These are phyloP conservation scores for Marasmarcha lunaedactyla DNA, from an alignment of 2,888 invertebrate genomes.

Conservation along the genomic window DNA sequence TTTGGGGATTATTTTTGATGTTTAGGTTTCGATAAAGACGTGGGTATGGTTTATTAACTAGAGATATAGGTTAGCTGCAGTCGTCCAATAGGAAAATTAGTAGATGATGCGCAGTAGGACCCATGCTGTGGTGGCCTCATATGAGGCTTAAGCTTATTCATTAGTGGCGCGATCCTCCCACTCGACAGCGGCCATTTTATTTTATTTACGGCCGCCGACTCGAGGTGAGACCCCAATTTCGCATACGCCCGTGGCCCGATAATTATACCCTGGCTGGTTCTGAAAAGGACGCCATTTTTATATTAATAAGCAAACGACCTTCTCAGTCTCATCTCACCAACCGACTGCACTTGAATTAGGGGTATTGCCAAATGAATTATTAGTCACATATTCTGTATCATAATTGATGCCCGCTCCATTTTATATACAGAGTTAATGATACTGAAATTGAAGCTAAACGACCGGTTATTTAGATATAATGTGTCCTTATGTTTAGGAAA, in stretches of 20 bases:
- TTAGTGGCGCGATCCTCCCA: slow-evolving; percentile 61
- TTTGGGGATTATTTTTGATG: no score
- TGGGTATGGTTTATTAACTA: no score
- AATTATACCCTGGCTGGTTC: slow-evolving; percentile 59
- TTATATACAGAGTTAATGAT: no score
- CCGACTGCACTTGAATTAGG: not conserved
- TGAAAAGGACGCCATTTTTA: slow-evolving; percentile 59
- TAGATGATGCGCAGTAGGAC: slow-evolving; percentile 5
- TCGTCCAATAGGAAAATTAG: not conserved
- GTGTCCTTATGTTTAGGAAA: no score
- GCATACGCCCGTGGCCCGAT: slow-evolving; percentile 60
- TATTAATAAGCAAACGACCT: slow-evolving; percentile 34
- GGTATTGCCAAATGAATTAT: not conserved
- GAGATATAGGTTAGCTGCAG: no score
- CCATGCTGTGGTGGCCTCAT: slow-evolving; percentile 10
- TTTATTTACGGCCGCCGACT: slow-evolving; percentile 60
- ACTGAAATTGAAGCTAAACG: no score
- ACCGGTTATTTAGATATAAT: no score
- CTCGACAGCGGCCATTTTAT: slow-evolving; percentile 52
- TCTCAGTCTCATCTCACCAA: not conserved
- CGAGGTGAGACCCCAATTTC: slow-evolving; percentile 70
- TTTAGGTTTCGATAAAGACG: no score
- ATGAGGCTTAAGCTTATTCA: slow-evolving; percentile 51
- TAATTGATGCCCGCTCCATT: not conserved
- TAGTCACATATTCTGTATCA: not conserved